Evolutionary conservation across 2,113 vertebrate genomes (phyloP).

Genomic region (Ammodytes dubius): DNA sequence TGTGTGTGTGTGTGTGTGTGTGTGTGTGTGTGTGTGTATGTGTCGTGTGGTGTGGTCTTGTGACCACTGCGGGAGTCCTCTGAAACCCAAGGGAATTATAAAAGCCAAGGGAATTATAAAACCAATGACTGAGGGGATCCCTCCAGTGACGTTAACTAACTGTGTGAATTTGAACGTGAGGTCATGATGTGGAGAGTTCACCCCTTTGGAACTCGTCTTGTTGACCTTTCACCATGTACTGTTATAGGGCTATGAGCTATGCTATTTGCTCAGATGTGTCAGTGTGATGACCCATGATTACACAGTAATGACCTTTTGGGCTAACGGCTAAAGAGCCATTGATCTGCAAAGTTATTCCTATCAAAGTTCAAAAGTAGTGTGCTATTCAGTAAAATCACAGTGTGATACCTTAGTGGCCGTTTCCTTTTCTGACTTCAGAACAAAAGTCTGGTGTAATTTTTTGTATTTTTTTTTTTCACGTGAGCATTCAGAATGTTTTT

Average conservation of each 20-base stretch:
- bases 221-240: constrained; percentile 58
- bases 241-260: constrained; percentile 5
- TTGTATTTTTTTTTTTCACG: constrained; percentile 7
- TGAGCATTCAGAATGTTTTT: constrained; percentile 49
- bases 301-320: constrained; percentile 8
- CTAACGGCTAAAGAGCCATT: constrained; percentile 35
- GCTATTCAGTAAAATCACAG: constrained; percentile 1
- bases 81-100: constrained; percentile 34
- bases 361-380: constrained; percentile 27
- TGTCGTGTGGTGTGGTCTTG: constrained; percentile 16
- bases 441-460: constrained; percentile 13
- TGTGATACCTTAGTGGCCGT: background rate
- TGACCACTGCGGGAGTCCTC: constrained; percentile 10
- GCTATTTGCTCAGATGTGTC: constrained; percentile 12
- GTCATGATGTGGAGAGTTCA: constrained; percentile 28
- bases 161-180: constrained; percentile 21
- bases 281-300: constrained; percentile 11
- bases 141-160: constrained; percentile 36
- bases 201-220: constrained; percentile 3
- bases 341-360: constrained; percentile 33
- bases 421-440: constrained; percentile 8
- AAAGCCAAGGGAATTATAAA: constrained; percentile 21
- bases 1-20: constrained; percentile 26
- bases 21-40: constrained; percentile 32
- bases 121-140: constrained; percentile 49